phyloP scores from a whole-genome alignment of 2,113 vertebrate species.

The Pimephales promelas region DNA sequence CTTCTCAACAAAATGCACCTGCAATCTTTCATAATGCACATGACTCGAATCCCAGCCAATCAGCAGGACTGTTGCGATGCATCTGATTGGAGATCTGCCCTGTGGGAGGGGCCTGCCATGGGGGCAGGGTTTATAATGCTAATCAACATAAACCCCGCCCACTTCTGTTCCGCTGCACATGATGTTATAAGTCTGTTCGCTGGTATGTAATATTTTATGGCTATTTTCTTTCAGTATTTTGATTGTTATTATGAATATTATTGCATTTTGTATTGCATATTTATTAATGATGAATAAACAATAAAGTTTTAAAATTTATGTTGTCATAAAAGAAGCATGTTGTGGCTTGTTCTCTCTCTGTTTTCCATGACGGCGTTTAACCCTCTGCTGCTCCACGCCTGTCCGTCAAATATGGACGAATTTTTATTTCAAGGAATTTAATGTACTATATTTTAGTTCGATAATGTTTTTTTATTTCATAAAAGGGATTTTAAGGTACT shows the following conservation, averaged over 20 bases:
- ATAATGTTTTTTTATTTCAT: too few relatives aligned
- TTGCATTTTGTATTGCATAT: constrained; percentile 74
- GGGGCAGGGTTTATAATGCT: neutral
- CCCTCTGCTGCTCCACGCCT: too few relatives aligned
- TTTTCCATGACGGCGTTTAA: too few relatives aligned
- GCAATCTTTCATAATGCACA: neutral
- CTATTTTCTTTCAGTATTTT: constrained; percentile 59
- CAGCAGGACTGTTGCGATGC: neutral
- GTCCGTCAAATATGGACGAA: too few relatives aligned
- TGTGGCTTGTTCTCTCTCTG: neutral
- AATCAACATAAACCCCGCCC: constrained; percentile 25
- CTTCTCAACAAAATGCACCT: neutral
- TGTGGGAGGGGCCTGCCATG: constrained; percentile 3
- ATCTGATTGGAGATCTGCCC: constrained; percentile 17
- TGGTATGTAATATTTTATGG: constrained; percentile 53
- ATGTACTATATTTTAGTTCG: too few relatives aligned
- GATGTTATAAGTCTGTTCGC: constrained; percentile 44
- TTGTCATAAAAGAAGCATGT: neutral
- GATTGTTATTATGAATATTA: constrained; percentile 65
- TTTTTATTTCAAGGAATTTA: too few relatives aligned
- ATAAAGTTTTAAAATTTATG: constrained; percentile 48
- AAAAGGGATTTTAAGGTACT: too few relatives aligned
- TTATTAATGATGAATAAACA: constrained; percentile 76
- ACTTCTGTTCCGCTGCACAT: constrained; percentile 46
- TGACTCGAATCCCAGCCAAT: constrained; percentile 27